Conservation (phyloP, 2,888 invertebrate genomes). For the Teleogryllus oceanicus region DNA sequence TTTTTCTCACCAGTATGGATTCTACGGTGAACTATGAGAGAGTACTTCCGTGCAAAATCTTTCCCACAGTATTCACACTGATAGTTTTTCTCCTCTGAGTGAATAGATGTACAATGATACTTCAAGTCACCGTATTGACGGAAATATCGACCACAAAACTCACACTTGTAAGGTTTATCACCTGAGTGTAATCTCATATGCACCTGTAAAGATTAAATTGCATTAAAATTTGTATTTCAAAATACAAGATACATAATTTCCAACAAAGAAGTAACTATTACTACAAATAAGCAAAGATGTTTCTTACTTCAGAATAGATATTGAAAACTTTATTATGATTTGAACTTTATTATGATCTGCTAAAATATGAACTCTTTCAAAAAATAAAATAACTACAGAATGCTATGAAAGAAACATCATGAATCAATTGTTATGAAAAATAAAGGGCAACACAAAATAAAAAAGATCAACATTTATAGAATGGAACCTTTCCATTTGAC, state of each 20-base stretch:
- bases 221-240: not conserved
- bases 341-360: too few relatives aligned
- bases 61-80: slow-evolving; percentile 88
- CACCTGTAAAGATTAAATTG: slow-evolving; percentile 50
- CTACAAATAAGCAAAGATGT: too few relatives aligned
- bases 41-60: slow-evolving; percentile 83
- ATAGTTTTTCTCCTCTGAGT: slow-evolving; percentile 74
- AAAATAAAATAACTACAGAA: too few relatives aligned
- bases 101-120: slow-evolving; percentile 79
- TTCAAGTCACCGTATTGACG: slow-evolving; percentile 86
- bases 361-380: too few relatives aligned
- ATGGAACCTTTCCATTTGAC: too few relatives aligned
- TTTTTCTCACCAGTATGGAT: slow-evolving; percentile 85
- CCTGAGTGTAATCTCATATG: slow-evolving; percentile 78
- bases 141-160: slow-evolving; percentile 72
- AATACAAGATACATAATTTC: not conserved
- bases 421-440: too few relatives aligned
- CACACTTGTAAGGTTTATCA: slow-evolving; percentile 81
- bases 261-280: not conserved
- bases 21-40: slow-evolving; percentile 76
- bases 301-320: too few relatives aligned
- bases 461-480: too few relatives aligned
- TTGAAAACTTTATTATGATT: too few relatives aligned
- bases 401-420: too few relatives aligned
- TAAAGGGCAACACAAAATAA: too few relatives aligned